Conservation (phyloP, 2,797 vertebrate genomes). For the Holocentrus rufus region DNA sequence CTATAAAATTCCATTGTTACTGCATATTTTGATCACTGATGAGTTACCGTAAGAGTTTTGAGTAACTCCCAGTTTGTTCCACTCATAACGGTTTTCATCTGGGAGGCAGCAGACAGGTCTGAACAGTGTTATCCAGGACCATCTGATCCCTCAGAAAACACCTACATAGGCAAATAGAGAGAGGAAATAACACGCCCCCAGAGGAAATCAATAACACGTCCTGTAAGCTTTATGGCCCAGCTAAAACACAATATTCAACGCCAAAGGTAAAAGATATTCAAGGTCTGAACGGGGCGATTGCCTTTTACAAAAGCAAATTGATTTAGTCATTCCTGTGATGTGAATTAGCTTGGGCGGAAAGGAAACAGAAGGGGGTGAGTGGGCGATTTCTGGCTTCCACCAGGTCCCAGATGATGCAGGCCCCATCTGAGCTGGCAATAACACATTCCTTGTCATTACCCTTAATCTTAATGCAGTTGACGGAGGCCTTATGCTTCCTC, state of each 20-base stretch:
- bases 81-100: constrained; percentile 6
- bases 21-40: not conserved
- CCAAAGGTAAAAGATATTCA: constrained; percentile 5
- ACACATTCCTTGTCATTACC: constrained; percentile 82
- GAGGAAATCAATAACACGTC: constrained; percentile 52
- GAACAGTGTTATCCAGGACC: constrained; percentile 31
- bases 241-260: constrained; percentile 20
- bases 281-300: constrained; percentile 30
- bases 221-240: constrained; percentile 35
- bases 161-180: constrained; percentile 17
- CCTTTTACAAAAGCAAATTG: constrained; percentile 29
- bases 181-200: constrained; percentile 29
- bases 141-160: constrained; percentile 40
- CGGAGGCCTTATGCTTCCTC: constrained; percentile 81
- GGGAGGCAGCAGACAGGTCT: constrained; percentile 34
- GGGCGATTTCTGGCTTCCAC: constrained; percentile 79
- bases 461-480: constrained; percentile 84
- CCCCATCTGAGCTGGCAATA: constrained; percentile 84
- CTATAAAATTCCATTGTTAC: no score
- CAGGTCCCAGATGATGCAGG: constrained; percentile 78
- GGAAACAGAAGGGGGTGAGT: constrained; percentile 65
- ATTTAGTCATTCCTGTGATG: constrained; percentile 38
- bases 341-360: constrained; percentile 38
- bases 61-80: not conserved
- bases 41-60: not conserved